These are phyloP conservation scores for Hippopotamus amphibius DNA, from an alignment of 2,113 vertebrate genomes.

Conservation along the genomic window DNA sequence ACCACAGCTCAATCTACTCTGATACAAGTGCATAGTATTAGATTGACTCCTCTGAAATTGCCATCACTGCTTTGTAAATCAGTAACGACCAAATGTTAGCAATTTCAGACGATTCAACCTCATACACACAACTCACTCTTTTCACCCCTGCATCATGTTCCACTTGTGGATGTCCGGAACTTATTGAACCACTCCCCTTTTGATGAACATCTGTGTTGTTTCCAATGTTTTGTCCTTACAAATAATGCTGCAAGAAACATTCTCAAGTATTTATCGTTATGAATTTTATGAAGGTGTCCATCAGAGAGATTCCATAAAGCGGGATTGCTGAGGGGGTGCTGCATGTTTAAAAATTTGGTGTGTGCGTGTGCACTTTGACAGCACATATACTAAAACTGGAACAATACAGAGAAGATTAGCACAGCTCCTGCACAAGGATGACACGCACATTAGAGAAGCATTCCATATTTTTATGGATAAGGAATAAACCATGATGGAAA, in stretches of 20 bases:
- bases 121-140: background rate
- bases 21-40: background rate
- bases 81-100: background rate
- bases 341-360: background rate
- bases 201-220: background rate
- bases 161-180: too few species aligned
- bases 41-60: background rate
- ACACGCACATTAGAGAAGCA: background rate
- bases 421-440: background rate
- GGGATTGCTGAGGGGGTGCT: background rate
- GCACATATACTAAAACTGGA: background rate
- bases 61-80: background rate
- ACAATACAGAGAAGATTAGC: background rate
- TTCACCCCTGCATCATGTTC: rapidly evolving
- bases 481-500: background rate
- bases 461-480: background rate
- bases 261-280: background rate
- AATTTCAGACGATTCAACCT: background rate
- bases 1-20: background rate
- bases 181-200: background rate
- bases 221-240: background rate
- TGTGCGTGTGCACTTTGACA: background rate
- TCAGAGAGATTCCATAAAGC: background rate
- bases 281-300: background rate
- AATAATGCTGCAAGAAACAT: background rate